A percentile compares a stretch with the other conserved stretches of the same genome.
Evolutionary conservation across 2,888 invertebrate genomes (phyloP).

Genomic region (Synergus japonicus): DNA sequence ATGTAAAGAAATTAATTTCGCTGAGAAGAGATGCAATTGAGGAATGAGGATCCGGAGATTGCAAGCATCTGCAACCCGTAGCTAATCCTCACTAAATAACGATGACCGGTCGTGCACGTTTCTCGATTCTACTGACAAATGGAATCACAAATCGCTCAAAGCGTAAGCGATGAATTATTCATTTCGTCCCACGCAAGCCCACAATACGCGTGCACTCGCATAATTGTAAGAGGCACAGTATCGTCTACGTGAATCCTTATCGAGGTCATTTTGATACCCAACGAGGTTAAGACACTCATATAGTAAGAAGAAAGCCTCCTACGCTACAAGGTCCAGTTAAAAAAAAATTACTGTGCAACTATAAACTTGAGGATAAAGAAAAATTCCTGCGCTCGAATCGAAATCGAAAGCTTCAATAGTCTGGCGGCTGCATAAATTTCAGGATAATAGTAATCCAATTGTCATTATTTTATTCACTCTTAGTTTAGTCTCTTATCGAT

Average conservation of each 20-base stretch:
- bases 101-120: conserved; percentile 12
- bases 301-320: conserved; percentile 45
- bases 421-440: background rate
- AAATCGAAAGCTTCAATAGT: background rate
- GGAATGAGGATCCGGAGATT: conserved; percentile 29
- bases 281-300: conserved; percentile 47
- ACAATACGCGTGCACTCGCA: conserved; percentile 49
- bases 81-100: conserved; percentile 37
- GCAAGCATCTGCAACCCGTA: conserved; percentile 12
- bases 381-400: background rate
- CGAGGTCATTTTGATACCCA: conserved; percentile 60
- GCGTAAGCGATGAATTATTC: conserved; percentile 53
- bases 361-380: background rate
- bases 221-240: conserved; percentile 49
- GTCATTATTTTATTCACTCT: background rate
- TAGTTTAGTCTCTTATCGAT: too few species aligned
- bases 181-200: conserved; percentile 48
- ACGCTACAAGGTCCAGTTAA: conserved; percentile 50
- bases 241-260: conserved; percentile 60
- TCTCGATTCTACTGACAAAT: conserved; percentile 56
- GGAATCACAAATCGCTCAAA: conserved; percentile 55
- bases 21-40: conserved; percentile 18
- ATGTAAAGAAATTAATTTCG: conserved; percentile 11
- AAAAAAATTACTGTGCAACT: background rate
- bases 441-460: background rate